phyloP scores from a whole-genome alignment of 2,113 vertebrate species.

The Urocolius indicus region DNA sequence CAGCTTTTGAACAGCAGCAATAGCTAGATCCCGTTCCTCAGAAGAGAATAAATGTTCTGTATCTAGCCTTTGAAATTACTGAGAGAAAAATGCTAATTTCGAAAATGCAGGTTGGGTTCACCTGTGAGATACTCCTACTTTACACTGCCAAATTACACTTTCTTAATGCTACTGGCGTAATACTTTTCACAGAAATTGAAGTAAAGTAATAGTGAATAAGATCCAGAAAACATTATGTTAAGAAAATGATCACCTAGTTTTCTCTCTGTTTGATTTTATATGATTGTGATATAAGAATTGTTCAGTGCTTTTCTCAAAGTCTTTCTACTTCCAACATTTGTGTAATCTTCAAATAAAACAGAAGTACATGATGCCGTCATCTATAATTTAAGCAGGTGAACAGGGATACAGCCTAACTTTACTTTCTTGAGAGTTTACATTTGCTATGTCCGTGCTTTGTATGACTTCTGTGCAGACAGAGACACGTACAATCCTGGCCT shows the following conservation, averaged over 20 bases:
- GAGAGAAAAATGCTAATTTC: constrained; percentile 39
- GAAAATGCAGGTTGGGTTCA: constrained; percentile 29
- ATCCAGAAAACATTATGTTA: not conserved
- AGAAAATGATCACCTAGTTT: constrained; percentile 2
- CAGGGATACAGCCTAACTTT: not conserved
- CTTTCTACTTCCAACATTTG: not conserved
- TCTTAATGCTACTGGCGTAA: not conserved
- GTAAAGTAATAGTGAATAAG: not conserved
- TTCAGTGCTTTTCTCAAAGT: not conserved
- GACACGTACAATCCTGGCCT: not conserved
- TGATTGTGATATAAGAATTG: not conserved
- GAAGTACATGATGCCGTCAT: not conserved
- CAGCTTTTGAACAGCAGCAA: not conserved
- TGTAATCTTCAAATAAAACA: not conserved
- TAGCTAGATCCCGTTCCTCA: not conserved
- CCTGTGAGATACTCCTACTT: not conserved
- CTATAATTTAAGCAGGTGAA: not conserved
- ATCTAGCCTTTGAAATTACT: constrained; percentile 7
- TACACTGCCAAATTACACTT: not conserved
- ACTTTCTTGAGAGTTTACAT: not conserved
- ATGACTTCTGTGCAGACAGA: not conserved
- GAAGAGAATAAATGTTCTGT: not conserved
- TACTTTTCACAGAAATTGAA: not conserved
- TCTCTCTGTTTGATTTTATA: not conserved
- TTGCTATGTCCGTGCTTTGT: not conserved